phyloP scores from a whole-genome alignment of 2,888 invertebrate genomes.

The Helleia helle region DNA sequence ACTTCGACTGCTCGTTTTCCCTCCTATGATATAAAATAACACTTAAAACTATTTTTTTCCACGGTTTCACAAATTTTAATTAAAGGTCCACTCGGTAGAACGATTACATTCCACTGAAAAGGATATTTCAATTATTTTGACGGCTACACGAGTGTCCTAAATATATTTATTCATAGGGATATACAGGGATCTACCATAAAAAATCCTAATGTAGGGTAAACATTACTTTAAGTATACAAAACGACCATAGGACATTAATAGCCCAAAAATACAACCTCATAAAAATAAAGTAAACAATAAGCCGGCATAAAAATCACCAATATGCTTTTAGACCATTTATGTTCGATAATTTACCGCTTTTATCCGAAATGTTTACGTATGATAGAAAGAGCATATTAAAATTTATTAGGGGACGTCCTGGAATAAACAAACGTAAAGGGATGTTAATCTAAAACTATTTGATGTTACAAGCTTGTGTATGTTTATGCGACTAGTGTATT shows the following conservation, averaged over 20 bases:
- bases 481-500: conserved; percentile 37
- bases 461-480: conserved; percentile 44
- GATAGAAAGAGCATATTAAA: conserved; percentile 40
- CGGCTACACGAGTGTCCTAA: no score
- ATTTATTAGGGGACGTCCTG: conserved; percentile 42
- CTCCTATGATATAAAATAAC: no score
- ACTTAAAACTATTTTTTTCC: no score
- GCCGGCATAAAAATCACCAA: conserved; percentile 4
- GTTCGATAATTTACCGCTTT: conserved; percentile 22
- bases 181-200: background rate
- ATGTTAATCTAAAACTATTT: conserved; percentile 58
- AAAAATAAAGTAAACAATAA: conserved; percentile 1
- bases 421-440: conserved; percentile 37
- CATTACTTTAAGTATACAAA: no score
- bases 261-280: conserved; percentile 1
- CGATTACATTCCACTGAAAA: no score
- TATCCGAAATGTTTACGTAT: conserved; percentile 21
- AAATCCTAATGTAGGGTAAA: no score
- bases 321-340: conserved; percentile 14
- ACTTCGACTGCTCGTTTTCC: no score
- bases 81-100: no score
- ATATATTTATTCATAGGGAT: no score
- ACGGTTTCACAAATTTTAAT: no score
- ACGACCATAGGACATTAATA: no score
- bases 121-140: no score